Conservation (phyloP, 2,797 vertebrate species). For the Sphenopsis melanotis region DNA sequence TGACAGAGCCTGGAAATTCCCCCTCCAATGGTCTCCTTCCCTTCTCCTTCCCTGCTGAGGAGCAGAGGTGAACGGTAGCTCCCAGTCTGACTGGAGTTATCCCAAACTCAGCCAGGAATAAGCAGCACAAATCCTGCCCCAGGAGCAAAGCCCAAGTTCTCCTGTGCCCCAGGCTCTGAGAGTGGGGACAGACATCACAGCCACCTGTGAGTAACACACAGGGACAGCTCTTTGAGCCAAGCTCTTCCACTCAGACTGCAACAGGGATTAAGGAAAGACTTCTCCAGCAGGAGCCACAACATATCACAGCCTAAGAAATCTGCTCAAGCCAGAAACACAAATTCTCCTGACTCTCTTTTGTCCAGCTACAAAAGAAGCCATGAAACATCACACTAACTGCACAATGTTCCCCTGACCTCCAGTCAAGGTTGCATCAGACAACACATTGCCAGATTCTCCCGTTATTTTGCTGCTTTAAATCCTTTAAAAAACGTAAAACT, state of each 20-base stretch:
- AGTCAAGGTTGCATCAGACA: background rate
- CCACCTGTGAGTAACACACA: fast-evolving
- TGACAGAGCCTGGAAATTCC: background rate
- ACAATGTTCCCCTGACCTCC: background rate
- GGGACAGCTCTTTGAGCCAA: background rate
- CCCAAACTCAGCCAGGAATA: background rate
- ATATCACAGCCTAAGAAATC: background rate
- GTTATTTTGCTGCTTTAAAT: background rate
- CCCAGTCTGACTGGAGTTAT: background rate
- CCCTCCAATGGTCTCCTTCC: fast-evolving
- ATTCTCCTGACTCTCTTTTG: background rate
- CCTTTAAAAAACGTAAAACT: background rate
- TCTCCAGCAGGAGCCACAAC: background rate
- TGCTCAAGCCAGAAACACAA: background rate
- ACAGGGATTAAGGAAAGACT: background rate
- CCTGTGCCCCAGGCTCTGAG: background rate
- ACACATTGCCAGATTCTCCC: background rate
- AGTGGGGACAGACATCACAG: background rate
- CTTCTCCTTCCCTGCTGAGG: background rate
- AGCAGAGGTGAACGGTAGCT: background rate
- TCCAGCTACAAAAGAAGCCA: background rate
- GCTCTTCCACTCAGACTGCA: background rate
- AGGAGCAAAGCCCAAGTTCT: background rate
- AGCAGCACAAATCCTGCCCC: background rate
- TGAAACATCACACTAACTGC: background rate